Evolutionary conservation across 2,888 invertebrate genomes (phyloP).

Genomic region (Thereva unica): DNA sequence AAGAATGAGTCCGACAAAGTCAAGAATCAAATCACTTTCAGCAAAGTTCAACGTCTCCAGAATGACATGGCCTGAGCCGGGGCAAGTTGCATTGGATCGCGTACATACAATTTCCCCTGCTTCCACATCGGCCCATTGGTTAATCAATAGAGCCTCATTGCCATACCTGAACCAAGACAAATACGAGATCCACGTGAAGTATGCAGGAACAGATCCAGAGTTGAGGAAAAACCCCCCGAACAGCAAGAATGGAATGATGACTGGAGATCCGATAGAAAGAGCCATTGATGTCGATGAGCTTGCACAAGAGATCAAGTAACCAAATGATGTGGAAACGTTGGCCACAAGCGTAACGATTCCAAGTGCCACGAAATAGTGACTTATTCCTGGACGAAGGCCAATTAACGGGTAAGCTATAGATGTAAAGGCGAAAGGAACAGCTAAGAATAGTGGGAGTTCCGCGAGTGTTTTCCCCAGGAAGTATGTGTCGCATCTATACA

Average conservation of each 20-base stretch:
- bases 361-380: slow-evolving; percentile 73
- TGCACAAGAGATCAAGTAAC: slow-evolving; percentile 88
- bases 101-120: slow-evolving; percentile 75
- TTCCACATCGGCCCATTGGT: slow-evolving; percentile 84
- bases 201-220: slow-evolving; percentile 82
- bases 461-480: slow-evolving; percentile 89
- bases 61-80: slow-evolving; percentile 75
- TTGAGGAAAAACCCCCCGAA: slow-evolving; percentile 97
- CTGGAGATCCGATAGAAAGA: slow-evolving; percentile 85
- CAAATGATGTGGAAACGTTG: slow-evolving; percentile 87
- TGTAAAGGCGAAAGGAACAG: slow-evolving; percentile 82
- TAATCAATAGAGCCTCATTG: slow-evolving; percentile 84
- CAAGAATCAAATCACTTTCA: slow-evolving; percentile 69
- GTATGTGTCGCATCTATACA: slow-evolving; percentile 90
- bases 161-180: slow-evolving; percentile 92
- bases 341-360: slow-evolving; percentile 80
- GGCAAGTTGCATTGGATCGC: slow-evolving; percentile 75
- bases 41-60: slow-evolving; percentile 78
- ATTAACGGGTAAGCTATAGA: slow-evolving; percentile 86
- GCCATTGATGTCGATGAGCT: slow-evolving; percentile 86
- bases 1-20: slow-evolving; percentile 70
- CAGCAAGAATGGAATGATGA: slow-evolving; percentile 89
- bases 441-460: slow-evolving; percentile 83
- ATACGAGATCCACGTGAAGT: slow-evolving; percentile 84
- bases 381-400: slow-evolving; percentile 72